A percentile compares a stretch with the other conserved stretches of the same genome.
Conservation (phyloP, 2,113 vertebrate species). For the Rhadina sibilatrix region DNA sequence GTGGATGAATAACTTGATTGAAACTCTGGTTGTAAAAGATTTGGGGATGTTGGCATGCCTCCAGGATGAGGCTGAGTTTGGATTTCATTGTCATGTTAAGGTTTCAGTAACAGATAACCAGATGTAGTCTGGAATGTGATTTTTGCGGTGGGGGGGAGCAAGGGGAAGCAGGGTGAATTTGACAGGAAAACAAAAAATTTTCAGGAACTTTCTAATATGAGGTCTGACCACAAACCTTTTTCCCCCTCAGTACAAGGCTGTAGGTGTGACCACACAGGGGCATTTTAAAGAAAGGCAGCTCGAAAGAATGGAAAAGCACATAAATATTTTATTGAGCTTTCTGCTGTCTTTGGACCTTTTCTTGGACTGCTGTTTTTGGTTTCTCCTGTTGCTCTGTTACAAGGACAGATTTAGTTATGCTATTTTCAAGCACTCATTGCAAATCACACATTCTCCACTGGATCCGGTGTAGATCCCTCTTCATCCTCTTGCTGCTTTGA, state of each 20-base stretch:
- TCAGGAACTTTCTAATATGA: neutral
- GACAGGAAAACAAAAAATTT: neutral
- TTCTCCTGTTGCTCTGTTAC: neutral
- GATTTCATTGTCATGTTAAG: neutral
- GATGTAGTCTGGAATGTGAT: neutral
- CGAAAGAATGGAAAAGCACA: neutral
- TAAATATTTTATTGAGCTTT: neutral
- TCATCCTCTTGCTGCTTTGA: neutral
- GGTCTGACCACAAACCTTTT: neutral
- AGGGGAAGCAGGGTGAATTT: neutral
- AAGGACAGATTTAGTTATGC: neutral
- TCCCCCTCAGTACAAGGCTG: neutral
- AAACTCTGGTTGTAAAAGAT: conserved; percentile 30
- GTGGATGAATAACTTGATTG: conserved; percentile 63
- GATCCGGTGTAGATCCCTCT: neutral
- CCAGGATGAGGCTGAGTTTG: conserved; percentile 7
- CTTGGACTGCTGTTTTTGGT: neutral
- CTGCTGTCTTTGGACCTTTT: neutral
- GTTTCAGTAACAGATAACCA: neutral
- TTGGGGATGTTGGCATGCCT: conserved; percentile 34
- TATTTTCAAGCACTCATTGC: neutral
- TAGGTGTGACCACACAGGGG: neutral
- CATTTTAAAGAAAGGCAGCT: neutral
- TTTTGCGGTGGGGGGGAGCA: neutral
- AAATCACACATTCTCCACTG: neutral